Percentiles rank a stretch among this genome's conserved stretches.
phyloP scores from a whole-genome alignment of 2,113 vertebrate species.

The Lycocorax pyrrhopterus region DNA sequence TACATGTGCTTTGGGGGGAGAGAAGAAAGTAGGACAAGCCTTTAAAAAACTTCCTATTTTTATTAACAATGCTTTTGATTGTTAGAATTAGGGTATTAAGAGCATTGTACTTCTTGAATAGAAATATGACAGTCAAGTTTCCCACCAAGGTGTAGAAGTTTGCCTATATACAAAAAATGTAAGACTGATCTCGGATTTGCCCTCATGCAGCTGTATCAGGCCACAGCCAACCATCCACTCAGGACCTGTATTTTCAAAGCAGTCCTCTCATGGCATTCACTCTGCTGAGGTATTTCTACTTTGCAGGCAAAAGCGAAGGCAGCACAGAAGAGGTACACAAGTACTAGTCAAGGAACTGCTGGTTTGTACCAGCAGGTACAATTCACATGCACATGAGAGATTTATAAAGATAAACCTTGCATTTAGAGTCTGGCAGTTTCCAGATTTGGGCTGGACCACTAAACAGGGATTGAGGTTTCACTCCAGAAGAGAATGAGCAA shows the following conservation, averaged over 20 bases:
- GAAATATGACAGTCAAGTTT: neutral
- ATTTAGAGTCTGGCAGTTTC: neutral
- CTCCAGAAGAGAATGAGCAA: neutral
- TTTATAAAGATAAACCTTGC: neutral
- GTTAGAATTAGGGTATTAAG: neutral
- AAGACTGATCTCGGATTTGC: neutral
- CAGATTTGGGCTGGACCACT: neutral
- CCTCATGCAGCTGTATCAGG: neutral
- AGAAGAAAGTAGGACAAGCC: neutral
- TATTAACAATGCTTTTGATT: neutral
- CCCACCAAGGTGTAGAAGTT: neutral
- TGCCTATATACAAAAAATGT: neutral
- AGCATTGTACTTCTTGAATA: neutral
- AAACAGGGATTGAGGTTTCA: neutral
- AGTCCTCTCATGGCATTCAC: neutral
- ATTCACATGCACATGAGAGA: neutral
- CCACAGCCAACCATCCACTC: neutral
- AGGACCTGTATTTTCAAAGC: neutral
- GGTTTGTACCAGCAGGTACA: neutral
- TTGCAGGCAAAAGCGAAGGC: neutral
- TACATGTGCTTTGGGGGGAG: neutral
- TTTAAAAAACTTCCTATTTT: neutral
- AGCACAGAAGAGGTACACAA: neutral
- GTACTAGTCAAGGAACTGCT: neutral
- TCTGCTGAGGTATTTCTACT: neutral